Conservation (phyloP, 2,113 vertebrate genomes). For the Pholis gunnellus region DNA sequence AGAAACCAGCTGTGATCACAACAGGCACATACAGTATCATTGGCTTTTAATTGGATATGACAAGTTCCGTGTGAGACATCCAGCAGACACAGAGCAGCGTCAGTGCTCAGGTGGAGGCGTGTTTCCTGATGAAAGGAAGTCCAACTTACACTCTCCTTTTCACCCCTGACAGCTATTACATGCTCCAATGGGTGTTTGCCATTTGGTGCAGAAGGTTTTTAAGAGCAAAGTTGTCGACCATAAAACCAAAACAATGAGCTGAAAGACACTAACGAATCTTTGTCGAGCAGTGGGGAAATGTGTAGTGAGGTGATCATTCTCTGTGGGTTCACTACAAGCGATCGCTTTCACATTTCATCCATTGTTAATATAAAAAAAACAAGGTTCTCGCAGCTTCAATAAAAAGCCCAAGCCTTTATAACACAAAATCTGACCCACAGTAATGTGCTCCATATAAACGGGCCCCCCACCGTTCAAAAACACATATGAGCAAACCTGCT, state of each 20-base stretch:
- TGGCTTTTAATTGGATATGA: neutral
- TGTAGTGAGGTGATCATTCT: neutral
- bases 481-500: constrained; percentile 8
- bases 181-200: neutral
- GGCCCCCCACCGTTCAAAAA: constrained; percentile 32
- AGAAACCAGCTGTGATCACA: neutral
- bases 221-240: neutral
- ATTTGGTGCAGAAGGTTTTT: neutral
- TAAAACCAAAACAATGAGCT: constrained; percentile 16
- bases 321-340: neutral
- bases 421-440: constrained; percentile 13
- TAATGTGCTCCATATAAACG: constrained; percentile 6
- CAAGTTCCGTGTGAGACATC: neutral
- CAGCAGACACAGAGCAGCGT: neutral
- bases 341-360: neutral
- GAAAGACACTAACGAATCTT: neutral
- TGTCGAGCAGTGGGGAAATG: neutral
- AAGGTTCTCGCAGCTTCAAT: constrained; percentile 2
- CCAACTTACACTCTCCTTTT: neutral
- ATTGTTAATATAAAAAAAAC: neutral
- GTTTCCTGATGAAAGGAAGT: neutral
- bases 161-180: neutral
- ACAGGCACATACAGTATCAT: neutral
- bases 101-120: neutral
- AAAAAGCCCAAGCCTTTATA: constrained; percentile 38